Evolutionary conservation across 2,888 invertebrate genomes (phyloP).

Genomic region (Coremacera marginata): DNA sequence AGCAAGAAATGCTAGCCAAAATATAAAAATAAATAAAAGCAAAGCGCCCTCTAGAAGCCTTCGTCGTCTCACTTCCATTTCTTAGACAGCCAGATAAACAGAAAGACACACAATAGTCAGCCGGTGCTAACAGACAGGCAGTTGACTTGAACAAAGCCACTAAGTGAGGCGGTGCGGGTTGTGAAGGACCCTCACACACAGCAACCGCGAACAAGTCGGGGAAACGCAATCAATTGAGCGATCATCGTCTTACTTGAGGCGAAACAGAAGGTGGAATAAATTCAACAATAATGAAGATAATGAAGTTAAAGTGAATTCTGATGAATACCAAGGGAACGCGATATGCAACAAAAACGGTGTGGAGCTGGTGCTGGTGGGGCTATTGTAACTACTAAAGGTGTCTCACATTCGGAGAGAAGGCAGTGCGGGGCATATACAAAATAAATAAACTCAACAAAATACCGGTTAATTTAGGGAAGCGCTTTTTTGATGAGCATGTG

Average conservation of each 20-base stretch:
- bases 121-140: background rate
- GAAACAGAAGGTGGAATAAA: constrained; percentile 69
- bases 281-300: constrained; percentile 68
- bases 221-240: constrained; percentile 63
- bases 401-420: background rate
- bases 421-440: background rate
- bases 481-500: background rate
- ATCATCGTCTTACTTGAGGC: constrained; percentile 66
- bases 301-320: constrained; percentile 68
- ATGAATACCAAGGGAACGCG: constrained; percentile 54
- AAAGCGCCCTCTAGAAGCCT: too few relatives aligned
- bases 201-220: constrained; percentile 14
- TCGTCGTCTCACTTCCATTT: too few relatives aligned
- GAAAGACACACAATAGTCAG: background rate
- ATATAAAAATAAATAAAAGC: too few relatives aligned
- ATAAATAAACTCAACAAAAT: constrained; percentile 16
- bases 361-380: background rate
- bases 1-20: background rate
- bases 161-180: too few relatives aligned
- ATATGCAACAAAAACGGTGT: background rate
- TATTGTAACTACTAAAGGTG: background rate
- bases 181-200: background rate
- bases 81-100: background rate
- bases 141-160: background rate
- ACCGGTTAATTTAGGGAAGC: background rate